Base-by-base conservation (phyloP, 2,888 invertebrate genomes). In the Agrotis segetum region DNA sequence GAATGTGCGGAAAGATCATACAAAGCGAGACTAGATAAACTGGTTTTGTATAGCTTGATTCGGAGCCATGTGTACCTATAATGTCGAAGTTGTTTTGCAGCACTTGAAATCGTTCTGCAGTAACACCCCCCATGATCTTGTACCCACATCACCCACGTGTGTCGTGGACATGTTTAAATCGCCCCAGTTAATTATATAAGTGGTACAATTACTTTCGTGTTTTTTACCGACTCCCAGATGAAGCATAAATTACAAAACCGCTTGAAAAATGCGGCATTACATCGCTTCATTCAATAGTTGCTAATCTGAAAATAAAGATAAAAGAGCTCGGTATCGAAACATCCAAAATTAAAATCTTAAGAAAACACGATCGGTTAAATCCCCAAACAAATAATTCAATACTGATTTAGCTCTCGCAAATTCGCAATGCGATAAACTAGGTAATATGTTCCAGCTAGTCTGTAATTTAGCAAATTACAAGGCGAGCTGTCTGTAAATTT, bases 371-470 rank as follows among this genome's bases (percentile, higher is more conserved):
- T 75, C 71, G 70, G 64, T 69, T 71, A 77, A 83, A 71, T 67
- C 55, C 52, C 53, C 67, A 71, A 81, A 79, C 67, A 72, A 79
- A 79, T 71, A 68, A 63, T 79, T 47, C n/a, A 67, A 61, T 46
- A 53, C 49, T 78, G 77, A 74, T 79, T 77, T 74, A 77, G 53
- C 60, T 77, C 19, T 14, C 46, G 58, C 67, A 56, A 83, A 75
- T n/a, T 14, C 49, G 58, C 67, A 56, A 83, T 75, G 74, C 65
- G 52, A 71, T 69, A 68, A 78, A 84, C 65, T 49, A 68, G 61
- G 52, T 52, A 24, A 24, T 24, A 62, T 72, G 58, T 67, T 67
- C 73, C 64, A 65, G 70, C 77, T 65, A 68, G 19, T 47, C 19
- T 63, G 77, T 77, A 70, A 74, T 74, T 74, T 67, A 69, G 61